Evolutionary conservation across 2,113 vertebrate species (phyloP), one percentile per base, ranked within the genome.

Genomic region (Scartelaos histophorus): DNA sequence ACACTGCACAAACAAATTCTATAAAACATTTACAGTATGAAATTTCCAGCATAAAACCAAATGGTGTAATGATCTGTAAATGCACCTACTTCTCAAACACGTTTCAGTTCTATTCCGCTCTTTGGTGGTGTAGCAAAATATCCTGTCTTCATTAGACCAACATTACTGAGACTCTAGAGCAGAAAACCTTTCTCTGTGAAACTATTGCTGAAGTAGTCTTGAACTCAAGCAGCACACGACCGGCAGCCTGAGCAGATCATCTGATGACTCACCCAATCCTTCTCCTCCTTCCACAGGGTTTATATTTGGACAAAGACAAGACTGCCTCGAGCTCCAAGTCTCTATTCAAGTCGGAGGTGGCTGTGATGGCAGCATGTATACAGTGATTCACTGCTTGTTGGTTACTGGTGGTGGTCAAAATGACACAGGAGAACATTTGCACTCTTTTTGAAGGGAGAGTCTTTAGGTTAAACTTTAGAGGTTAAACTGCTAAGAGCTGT

Each of bases 201-300:
- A n/a, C 56, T 21, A 34, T 11, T 57, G 29, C 54, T 56, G 25
- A 67, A 74, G 76, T 70, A 75, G 56, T 0, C 11, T 68, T 56
- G n/a, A 71, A 67, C 60, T 71, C 56, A 84, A 74, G 24, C 29
- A 81, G 68, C 72, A 51, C 19, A 71, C 66, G 76, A 85, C 76
- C 68, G 45, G 35, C 17, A 81, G 77, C 74, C 70, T 62, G 4
- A 46, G 82, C 58, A 71, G 64, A 82, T 80, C 73, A 76, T 83
- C 51, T 74, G 75, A 83, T 87, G 87, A 87, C 56, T 88, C 85
- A 89, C 72, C 65, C 69, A 13, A 21, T 60, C 76, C 62, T 66
- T 74, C 73, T 70, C 29, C 60, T 68, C 46, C 70, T 73, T 66
- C 66, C 66, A 21, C 38, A 54, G 73, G 64, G 73, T 85, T 84